These are phyloP conservation scores for Tetragonula carbonaria DNA, from an alignment of 2,888 invertebrate species.

Conservation along the genomic window DNA sequence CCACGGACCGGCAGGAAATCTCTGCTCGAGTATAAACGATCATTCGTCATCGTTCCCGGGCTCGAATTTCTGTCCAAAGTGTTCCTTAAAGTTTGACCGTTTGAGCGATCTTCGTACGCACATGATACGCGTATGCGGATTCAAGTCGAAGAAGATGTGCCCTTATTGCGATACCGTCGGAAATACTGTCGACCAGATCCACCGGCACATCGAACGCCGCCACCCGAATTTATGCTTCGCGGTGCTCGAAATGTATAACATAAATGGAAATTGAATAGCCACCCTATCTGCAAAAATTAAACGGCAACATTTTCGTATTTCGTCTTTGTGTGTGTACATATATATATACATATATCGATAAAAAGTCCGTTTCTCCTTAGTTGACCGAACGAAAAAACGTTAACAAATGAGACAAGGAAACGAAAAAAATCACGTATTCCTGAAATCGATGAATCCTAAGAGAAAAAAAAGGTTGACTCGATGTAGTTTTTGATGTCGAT, in stretches of 20 bases:
- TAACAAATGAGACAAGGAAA: not conserved
- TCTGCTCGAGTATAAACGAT: not conserved
- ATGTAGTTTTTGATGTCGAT: slow-evolving; percentile 6
- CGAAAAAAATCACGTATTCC: not conserved
- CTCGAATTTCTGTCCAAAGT: slow-evolving; percentile 39
- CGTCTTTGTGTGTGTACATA: not conserved
- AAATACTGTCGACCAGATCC: slow-evolving; percentile 26
- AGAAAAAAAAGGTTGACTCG: not conserved
- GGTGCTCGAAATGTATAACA: slow-evolving; percentile 51
- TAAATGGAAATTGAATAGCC: slow-evolving; percentile 1
- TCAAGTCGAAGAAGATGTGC: slow-evolving; percentile 39
- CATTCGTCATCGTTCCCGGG: not conserved
- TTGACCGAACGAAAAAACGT: not conserved
- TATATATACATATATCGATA: not conserved
- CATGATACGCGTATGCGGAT: slow-evolving; percentile 32
- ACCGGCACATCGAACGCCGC: slow-evolving; percentile 26
- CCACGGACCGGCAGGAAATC: not conserved
- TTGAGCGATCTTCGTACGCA: slow-evolving; percentile 31
- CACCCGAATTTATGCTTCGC: slow-evolving; percentile 36
- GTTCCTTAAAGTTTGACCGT: slow-evolving; percentile 35
- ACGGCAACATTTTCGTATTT: slow-evolving; percentile 9
- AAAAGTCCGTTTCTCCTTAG: not conserved
- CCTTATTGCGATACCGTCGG: slow-evolving; percentile 41
- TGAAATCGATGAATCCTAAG: not conserved
- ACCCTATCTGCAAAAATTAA: too few species aligned